Evolutionary conservation across 2,113 vertebrate genomes (phyloP).

Genomic region (Austrofundulus limnaeus): DNA sequence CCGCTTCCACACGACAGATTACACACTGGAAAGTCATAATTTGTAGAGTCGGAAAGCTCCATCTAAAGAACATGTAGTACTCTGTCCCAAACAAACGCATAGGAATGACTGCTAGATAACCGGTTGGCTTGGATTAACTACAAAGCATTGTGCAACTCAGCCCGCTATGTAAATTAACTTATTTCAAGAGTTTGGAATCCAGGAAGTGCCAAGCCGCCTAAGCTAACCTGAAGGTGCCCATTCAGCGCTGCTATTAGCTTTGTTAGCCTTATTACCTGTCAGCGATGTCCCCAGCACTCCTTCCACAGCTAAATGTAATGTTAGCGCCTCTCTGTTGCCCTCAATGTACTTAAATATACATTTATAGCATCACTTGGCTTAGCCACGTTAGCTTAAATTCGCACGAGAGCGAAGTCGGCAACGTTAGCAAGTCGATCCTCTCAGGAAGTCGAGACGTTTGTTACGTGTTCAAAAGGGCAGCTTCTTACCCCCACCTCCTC

Average conservation of each 20-base stretch:
- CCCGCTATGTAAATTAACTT: slow-evolving; percentile 29
- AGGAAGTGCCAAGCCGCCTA: slow-evolving; percentile 45
- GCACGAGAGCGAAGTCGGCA: slow-evolving; percentile 45
- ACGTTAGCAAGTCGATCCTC: too few relatives aligned
- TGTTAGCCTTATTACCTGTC: rapidly evolving
- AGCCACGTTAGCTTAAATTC: slow-evolving; percentile 36
- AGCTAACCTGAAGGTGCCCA: neutral
- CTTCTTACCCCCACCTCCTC: too few relatives aligned
- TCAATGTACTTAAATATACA: neutral
- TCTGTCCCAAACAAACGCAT: neutral
- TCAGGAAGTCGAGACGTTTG: too few relatives aligned
- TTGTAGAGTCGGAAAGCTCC: neutral
- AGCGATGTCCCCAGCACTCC: neutral
- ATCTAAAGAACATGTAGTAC: slow-evolving; percentile 11
- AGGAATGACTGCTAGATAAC: neutral
- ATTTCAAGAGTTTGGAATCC: slow-evolving; percentile 27
- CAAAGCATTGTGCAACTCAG: neutral
- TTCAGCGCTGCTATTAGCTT: too few relatives aligned
- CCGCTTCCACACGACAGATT: slow-evolving; percentile 45
- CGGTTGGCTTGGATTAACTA: neutral
- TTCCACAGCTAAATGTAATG: too few relatives aligned
- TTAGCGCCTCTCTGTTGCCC: neutral
- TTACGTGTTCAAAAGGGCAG: too few relatives aligned
- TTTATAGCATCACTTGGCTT: slow-evolving; percentile 5
- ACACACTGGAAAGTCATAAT: slow-evolving; percentile 16